phyloP scores from a whole-genome alignment of 2,888 invertebrate genomes.

The Agrilus mali region DNA sequence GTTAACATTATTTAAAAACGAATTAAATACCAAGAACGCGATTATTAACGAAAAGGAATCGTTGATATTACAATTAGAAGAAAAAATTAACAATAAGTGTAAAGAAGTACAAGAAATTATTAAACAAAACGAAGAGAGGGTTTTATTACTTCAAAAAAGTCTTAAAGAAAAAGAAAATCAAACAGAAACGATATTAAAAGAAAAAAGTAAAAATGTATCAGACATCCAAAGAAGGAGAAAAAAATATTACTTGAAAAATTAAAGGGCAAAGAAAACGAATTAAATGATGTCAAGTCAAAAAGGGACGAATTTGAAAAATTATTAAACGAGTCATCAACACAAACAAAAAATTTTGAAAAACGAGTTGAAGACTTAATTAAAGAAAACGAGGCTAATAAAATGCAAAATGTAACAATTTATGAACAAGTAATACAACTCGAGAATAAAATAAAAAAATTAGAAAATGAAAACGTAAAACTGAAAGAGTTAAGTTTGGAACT shows the following conservation, averaged over 20 bases:
- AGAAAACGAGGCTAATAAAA: not conserved
- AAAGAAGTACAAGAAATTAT: too few species aligned
- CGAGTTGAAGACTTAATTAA: constrained; percentile 5
- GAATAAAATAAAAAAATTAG: not conserved
- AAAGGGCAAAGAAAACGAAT: not conserved
- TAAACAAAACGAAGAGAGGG: not conserved
- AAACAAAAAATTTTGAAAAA: constrained; percentile 14
- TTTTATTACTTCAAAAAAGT: not conserved
- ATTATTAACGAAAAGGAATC: not conserved
- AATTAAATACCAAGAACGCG: too few species aligned
- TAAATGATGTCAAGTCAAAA: not conserved
- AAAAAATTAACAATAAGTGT: not conserved
- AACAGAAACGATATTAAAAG: not conserved
- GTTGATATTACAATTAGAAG: not conserved
- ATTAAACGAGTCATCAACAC: constrained; percentile 8
- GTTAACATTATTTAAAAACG: not conserved
- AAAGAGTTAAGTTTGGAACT: constrained; percentile 13
- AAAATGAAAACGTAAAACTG: constrained; percentile 14
- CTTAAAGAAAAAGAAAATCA: constrained; percentile 4
- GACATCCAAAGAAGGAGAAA: not conserved
- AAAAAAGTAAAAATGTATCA: not conserved
- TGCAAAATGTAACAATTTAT: not conserved
- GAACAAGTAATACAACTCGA: not conserved
- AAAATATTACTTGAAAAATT: not conserved
- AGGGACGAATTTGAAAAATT: constrained; percentile 1